Percentiles rank a stretch among this genome's conserved stretches.
phyloP scores from a whole-genome alignment of 2,888 invertebrate species.

The Aproaerema taeniolella region DNA sequence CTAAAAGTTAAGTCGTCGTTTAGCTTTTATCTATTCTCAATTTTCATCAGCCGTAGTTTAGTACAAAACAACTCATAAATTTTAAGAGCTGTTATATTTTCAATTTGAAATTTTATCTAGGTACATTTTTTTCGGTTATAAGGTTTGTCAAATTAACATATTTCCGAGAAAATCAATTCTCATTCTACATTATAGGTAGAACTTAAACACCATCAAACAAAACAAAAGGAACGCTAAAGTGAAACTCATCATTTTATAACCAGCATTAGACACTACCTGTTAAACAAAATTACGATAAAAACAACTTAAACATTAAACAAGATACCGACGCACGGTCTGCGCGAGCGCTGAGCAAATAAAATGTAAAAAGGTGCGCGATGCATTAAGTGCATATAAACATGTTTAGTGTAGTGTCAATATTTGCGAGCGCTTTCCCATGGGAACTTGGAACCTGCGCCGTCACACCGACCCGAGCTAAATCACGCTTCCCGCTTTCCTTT shows the following conservation, averaged over 20 bases:
- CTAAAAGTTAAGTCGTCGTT: no score
- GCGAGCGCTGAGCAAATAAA: constrained; percentile 68
- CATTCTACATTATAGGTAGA: no score
- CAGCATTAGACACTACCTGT: constrained; percentile 61
- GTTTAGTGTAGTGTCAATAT: constrained; percentile 75
- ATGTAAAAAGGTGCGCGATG: constrained; percentile 73
- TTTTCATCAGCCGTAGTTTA: no score
- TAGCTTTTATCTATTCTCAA: no score
- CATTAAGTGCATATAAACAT: constrained; percentile 78
- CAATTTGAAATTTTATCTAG: no score
- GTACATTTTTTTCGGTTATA: no score
- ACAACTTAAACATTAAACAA: constrained; percentile 57
- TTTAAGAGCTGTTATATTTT: no score
- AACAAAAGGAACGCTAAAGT: neutral
- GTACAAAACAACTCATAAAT: no score
- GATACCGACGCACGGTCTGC: constrained; percentile 69
- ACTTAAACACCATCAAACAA: no score
- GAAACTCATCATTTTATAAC: constrained; percentile 44
- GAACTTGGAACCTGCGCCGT: constrained; percentile 41
- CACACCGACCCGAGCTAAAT: constrained; percentile 21
- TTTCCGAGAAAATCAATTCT: no score
- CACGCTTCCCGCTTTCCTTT: constrained; percentile 49
- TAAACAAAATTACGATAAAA: constrained; percentile 68
- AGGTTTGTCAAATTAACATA: no score
- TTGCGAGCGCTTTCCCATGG: constrained; percentile 73